A percentile compares a stretch with the other conserved stretches of the same genome.
Conservation (phyloP, 53 echinoderm and acorn worm genomes). For the Echinarachnius parma region DNA sequence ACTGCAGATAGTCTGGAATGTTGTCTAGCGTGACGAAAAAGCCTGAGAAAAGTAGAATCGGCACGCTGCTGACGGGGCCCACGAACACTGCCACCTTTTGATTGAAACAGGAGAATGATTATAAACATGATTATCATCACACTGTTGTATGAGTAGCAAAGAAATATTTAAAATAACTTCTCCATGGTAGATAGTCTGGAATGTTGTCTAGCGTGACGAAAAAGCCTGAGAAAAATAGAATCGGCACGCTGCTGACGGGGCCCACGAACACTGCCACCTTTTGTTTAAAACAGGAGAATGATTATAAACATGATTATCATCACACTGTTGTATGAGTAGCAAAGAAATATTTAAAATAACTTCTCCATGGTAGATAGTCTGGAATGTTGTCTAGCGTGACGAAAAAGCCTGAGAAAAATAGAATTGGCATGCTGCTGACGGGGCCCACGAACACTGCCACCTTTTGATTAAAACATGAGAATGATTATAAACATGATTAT, state of each 20-base stretch:
- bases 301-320: too few relatives aligned
- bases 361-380: constrained; percentile 85
- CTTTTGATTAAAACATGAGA: constrained; percentile 47
- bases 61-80: constrained; percentile 86
- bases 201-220: constrained; percentile 93
- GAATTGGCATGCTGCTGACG: constrained; percentile 84
- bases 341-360: too few relatives aligned
- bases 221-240: constrained; percentile 97
- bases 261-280: constrained; percentile 96
- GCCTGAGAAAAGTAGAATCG: constrained; percentile 96
- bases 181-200: constrained; percentile 88
- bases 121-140: too few relatives aligned
- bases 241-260: constrained; percentile 84
- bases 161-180: constrained; percentile 78
- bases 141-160: too few relatives aligned
- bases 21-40: constrained; percentile 94
- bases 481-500: too few relatives aligned
- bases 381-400: constrained; percentile 94
- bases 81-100: constrained; percentile 89
- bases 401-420: constrained; percentile 97
- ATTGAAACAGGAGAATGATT: too few relatives aligned
- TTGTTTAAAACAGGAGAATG: not conserved
- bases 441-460: constrained; percentile 95
- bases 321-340: too few relatives aligned
- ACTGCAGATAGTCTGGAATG: constrained; percentile 91